phyloP scores from a whole-genome alignment of 2,797 vertebrate genomes.

The Amblyraja radiata region DNA sequence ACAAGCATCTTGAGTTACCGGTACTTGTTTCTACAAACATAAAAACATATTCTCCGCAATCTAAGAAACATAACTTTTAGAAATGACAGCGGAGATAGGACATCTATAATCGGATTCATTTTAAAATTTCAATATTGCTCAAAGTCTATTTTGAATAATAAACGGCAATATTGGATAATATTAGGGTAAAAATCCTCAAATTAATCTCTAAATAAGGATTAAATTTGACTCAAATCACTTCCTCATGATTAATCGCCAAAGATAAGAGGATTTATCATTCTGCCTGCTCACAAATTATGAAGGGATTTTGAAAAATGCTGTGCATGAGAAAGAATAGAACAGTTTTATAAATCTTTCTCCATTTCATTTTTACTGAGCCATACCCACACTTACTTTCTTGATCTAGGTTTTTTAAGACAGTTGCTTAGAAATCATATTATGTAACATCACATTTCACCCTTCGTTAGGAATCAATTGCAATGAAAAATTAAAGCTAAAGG shows the following conservation, averaged over 20 bases:
- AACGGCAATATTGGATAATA: not conserved
- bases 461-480: too few relatives aligned
- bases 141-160: not conserved
- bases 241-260: constrained; percentile 10
- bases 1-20: too few relatives aligned
- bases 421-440: too few relatives aligned
- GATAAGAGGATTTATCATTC: constrained; percentile 22
- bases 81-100: not conserved
- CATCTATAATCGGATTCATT: constrained; percentile 15
- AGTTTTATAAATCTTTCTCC: not conserved
- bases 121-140: not conserved
- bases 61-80: not conserved
- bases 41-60: not conserved
- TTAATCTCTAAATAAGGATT: constrained; percentile 20
- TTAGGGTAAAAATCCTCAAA: not conserved
- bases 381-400: too few relatives aligned
- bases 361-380: not conserved
- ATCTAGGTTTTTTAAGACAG: too few relatives aligned
- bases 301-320: not conserved
- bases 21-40: too few relatives aligned
- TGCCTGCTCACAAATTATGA: constrained; percentile 22
- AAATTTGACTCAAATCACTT: constrained; percentile 3
- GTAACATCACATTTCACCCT: too few relatives aligned
- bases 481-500: too few relatives aligned
- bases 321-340: not conserved